Percentiles rank a stretch among this genome's conserved stretches.
phyloP scores from a whole-genome alignment of 2,113 vertebrate species.

The Elephantulus edwardii region DNA sequence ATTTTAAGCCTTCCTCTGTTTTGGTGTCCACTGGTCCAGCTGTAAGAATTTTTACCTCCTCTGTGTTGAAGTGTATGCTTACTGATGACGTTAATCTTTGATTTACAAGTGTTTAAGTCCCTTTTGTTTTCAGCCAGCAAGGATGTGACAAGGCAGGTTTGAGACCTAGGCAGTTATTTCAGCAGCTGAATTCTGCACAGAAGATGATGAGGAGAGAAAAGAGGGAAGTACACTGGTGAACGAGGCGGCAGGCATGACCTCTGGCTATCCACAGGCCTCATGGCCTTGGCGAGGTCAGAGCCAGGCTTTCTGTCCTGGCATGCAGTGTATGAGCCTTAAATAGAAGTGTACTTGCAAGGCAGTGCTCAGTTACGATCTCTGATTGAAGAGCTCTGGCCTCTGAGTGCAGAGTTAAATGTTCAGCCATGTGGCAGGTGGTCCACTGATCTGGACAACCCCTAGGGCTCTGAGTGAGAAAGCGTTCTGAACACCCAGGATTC shows the following conservation, averaged over 20 bases:
- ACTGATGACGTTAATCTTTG: too few relatives aligned
- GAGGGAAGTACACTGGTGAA: fast-evolving
- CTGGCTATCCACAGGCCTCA: neutral
- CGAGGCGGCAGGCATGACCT: neutral
- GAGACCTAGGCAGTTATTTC: too few relatives aligned
- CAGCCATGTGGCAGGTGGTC: neutral
- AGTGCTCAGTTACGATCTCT: neutral
- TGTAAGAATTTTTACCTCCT: too few relatives aligned
- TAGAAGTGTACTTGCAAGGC: neutral
- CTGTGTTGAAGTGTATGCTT: too few relatives aligned
- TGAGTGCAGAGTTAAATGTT: neutral
- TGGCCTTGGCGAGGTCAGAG: too few relatives aligned
- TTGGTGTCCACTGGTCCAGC: too few relatives aligned
- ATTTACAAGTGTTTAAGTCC: too few relatives aligned
- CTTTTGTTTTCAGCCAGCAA: too few relatives aligned
- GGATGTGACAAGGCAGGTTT: too few relatives aligned
- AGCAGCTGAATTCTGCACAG: too few relatives aligned
- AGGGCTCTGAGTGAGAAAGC: neutral
- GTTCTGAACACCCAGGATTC: neutral
- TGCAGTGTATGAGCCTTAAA: fast-evolving
- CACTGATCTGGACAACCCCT: neutral
- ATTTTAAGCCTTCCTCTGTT: too few relatives aligned
- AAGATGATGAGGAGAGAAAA: neutral
- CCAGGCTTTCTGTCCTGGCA: too few relatives aligned
- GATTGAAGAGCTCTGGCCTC: neutral